Evolutionary conservation across 2,888 invertebrate species (phyloP).

Genomic region (Augochlorella aurata): DNA sequence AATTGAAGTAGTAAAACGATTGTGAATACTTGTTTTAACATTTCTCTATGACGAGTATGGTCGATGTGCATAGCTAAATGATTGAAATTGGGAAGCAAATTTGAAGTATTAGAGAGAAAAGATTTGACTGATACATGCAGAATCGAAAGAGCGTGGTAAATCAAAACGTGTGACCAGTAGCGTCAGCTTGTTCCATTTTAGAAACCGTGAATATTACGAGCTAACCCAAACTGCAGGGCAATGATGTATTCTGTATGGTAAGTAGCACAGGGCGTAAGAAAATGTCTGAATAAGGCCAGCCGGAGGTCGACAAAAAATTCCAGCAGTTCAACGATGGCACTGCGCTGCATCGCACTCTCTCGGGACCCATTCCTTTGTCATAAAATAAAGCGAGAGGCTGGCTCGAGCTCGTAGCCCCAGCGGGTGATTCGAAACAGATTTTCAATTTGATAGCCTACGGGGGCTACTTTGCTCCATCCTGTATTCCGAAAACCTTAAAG

Average conservation of each 20-base stretch:
- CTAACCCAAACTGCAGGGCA: neutral
- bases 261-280: conserved; percentile 12
- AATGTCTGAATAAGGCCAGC: conserved; percentile 12
- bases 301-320: conserved; percentile 11
- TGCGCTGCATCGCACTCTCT: conserved; percentile 4
- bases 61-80: too few species aligned
- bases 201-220: conserved; percentile 1
- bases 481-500: neutral
- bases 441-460: conserved; percentile 10
- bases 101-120: too few species aligned
- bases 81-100: too few species aligned
- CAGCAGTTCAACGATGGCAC: conserved; percentile 3
- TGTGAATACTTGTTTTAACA: too few species aligned
- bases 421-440: conserved; percentile 16
- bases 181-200: neutral
- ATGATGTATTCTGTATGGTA: conserved; percentile 15
- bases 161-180: neutral
- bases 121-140: conserved; percentile 24
- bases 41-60: too few species aligned
- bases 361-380: conserved; percentile 15
- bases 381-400: conserved; percentile 16
- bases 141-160: conserved; percentile 19
- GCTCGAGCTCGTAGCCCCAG: neutral
- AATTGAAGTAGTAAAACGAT: too few species aligned
- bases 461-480: neutral